phyloP scores from a whole-genome alignment of 2,888 invertebrate genomes.

The Anaspis maculata region DNA sequence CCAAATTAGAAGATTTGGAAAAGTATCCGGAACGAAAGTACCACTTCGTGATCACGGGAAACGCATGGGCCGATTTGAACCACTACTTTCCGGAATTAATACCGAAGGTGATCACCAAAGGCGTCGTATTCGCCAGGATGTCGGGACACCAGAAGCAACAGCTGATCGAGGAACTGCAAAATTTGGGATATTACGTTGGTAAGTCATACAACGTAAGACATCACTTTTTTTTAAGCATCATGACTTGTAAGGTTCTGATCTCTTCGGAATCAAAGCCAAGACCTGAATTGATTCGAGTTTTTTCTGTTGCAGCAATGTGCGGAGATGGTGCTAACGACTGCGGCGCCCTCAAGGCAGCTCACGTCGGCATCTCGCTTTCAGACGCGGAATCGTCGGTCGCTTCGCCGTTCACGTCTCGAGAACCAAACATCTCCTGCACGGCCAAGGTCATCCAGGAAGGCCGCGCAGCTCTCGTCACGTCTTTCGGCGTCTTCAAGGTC shows the following conservation, averaged over 20 bases:
- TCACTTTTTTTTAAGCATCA: background rate
- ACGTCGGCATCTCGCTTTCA: conserved; percentile 84
- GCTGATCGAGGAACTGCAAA: conserved; percentile 77
- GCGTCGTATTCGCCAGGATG: conserved; percentile 90
- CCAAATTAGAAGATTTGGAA: conserved; percentile 11
- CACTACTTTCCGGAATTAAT: conserved; percentile 62
- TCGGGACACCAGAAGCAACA: conserved; percentile 92
- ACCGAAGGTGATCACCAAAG: conserved; percentile 59
- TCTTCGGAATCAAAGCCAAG: too few relatives aligned
- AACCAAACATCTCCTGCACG: conserved; percentile 78
- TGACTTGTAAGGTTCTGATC: too few relatives aligned
- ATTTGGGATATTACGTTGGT: conserved; percentile 81
- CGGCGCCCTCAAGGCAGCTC: conserved; percentile 86
- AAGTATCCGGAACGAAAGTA: conserved; percentile 14
- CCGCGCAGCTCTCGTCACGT: conserved; percentile 87
- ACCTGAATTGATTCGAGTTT: background rate
- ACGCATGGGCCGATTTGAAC: conserved; percentile 63
- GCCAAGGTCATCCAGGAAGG: conserved; percentile 76
- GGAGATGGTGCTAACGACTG: conserved; percentile 98
- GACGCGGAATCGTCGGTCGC: conserved; percentile 91
- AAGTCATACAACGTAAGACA: conserved; percentile 40
- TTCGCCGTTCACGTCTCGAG: conserved; percentile 85
- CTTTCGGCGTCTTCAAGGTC: conserved; percentile 97
- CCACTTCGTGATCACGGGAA: conserved; percentile 45
- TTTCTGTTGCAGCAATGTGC: conserved; percentile 55